Evolutionary conservation across 2,113 vertebrate genomes (phyloP).

Genomic region (Ceyx cyanopectus): DNA sequence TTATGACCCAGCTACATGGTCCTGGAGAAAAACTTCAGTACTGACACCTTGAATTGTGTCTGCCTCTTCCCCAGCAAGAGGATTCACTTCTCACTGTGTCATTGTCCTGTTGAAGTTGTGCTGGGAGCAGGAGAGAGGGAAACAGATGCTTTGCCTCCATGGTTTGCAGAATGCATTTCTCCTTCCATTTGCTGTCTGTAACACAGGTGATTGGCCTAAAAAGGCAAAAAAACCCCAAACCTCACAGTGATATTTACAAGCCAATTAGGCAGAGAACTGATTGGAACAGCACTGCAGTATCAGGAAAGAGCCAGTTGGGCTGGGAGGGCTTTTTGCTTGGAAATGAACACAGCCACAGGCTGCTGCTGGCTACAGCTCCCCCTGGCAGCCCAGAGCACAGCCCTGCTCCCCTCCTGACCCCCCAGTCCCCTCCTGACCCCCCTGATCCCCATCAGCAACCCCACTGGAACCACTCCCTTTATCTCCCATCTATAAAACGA

Average conservation of each 20-base stretch:
- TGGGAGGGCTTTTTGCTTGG: not conserved
- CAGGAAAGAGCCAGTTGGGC: not conserved
- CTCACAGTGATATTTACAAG: not conserved
- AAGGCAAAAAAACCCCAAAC: not conserved
- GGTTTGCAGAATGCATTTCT: not conserved
- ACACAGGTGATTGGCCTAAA: not conserved
- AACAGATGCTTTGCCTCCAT: not conserved
- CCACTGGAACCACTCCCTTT: rapidly evolving
- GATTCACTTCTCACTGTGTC: not conserved
- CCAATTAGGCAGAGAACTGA: not conserved
- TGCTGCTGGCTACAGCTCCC: not conserved
- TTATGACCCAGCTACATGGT: rapidly evolving
- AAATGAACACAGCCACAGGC: not conserved
- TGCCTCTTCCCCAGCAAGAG: too few relatives aligned
- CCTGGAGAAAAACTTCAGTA: not conserved
- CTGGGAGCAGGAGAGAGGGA: not conserved
- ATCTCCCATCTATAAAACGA: not conserved
- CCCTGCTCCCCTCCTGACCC: not conserved
- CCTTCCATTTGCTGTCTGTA: not conserved
- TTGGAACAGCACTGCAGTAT: not conserved
- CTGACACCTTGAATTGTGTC: not conserved
- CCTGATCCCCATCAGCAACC: rapidly evolving
- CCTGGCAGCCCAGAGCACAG: not conserved
- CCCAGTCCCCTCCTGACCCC: too few relatives aligned
- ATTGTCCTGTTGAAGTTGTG: not conserved